Percentiles rank a stretch among this genome's conserved stretches.
These are phyloP conservation scores for Drosophila sulfurigaster DNA, from an alignment of 1,140 invertebrate genomes.

Conservation along the genomic window DNA sequence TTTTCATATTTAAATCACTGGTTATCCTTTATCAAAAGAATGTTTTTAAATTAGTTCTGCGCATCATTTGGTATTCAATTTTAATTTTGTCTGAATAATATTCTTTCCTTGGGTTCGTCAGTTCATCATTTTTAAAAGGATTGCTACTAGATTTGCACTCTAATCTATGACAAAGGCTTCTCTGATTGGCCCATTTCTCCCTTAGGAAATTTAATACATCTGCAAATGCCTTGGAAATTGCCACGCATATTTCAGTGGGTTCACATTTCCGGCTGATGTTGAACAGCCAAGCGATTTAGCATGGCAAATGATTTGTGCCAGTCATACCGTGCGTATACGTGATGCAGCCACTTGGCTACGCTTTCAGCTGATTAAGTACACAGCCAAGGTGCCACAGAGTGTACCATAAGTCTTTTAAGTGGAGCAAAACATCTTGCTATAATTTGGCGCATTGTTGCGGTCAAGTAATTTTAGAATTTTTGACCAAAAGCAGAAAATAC, in stretches of 20 bases:
- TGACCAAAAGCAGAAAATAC: conserved; percentile 29
- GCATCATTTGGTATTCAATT: background rate
- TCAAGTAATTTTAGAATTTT: conserved; percentile 70
- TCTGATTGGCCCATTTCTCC: conserved; percentile 25
- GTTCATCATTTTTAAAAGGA: conserved; percentile 1
- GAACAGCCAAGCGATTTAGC: background rate
- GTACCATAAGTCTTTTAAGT: conserved; percentile 31
- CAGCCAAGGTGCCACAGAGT: background rate
- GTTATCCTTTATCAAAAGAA: background rate
- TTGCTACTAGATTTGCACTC: background rate
- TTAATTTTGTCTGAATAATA: too few species aligned
- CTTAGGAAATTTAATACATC: background rate
- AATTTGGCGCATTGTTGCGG: conserved; percentile 74
- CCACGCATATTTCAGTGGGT: conserved; percentile 27
- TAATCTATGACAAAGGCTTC: conserved; percentile 16
- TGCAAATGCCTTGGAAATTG: conserved; percentile 26
- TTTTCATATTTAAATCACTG: background rate
- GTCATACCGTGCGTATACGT: conserved; percentile 44
- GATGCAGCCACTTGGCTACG: conserved; percentile 43
- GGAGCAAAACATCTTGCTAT: conserved; percentile 63
- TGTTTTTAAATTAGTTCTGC: background rate
- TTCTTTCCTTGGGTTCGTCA: background rate
- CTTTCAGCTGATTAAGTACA: conserved; percentile 54
- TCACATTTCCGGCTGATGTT: background rate
- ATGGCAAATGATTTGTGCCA: conserved; percentile 35